phyloP scores from a whole-genome alignment of 2,113 vertebrate genomes.

The pig (Sus scrofa) region T2T-Sscrofa CM000830.6:106049501-106050000 shows the following conservation, averaged over 20 bases:
- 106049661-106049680: not conserved
- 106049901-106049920: no score
- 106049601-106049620: not conserved
- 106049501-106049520: not conserved
- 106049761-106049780: no score
- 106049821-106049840: no score
- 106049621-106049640: not conserved
- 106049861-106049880: no score
- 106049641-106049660: not conserved
- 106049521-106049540: not conserved
- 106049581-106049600: not conserved
- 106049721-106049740: constrained; percentile 19
- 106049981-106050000: not conserved
- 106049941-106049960: no score
- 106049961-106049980: no score
- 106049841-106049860: no score
- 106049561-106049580: not conserved
- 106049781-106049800: no score
- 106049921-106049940: no score
- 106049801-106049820: no score
- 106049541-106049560: not conserved
- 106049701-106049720: constrained; percentile 8
- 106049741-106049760: no score
- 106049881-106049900: no score
- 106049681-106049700: not conserved